These are phyloP conservation scores for Cynaeus angustus DNA, from an alignment of 2,888 invertebrate genomes.

Conservation along the genomic window DNA sequence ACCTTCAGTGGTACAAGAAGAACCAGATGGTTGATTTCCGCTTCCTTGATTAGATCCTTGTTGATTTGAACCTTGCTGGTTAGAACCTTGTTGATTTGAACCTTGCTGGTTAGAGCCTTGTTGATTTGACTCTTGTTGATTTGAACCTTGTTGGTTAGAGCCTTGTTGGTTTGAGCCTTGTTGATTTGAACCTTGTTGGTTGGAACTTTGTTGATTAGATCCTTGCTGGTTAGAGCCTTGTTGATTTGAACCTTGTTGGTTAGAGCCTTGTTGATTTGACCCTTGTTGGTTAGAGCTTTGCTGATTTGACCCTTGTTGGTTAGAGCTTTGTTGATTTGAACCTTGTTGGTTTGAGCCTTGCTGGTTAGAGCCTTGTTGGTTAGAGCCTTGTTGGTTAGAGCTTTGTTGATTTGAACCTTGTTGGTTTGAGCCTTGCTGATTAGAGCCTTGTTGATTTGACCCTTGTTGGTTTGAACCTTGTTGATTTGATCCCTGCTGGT, in stretches of 20 bases:
- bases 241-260: conserved; percentile 28
- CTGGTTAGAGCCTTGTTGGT: conserved; percentile 33
- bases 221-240: conserved; percentile 43
- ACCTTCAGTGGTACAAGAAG: conserved; percentile 74
- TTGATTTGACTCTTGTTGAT: conserved; percentile 46
- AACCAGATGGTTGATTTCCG: conserved; percentile 16
- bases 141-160: conserved; percentile 40
- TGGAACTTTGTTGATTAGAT: conserved; percentile 35
- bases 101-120: conserved; percentile 50
- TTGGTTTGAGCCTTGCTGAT: conserved; percentile 51
- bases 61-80: conserved; percentile 47
- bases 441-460: conserved; percentile 16
- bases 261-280: conserved; percentile 24
- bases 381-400: conserved; percentile 46
- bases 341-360: conserved; percentile 36
- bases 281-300: conserved; percentile 31
- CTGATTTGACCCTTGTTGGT: conserved; percentile 35
- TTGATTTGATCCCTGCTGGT: conserved; percentile 51
- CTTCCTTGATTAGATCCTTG: conserved; percentile 51
- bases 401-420: conserved; percentile 53
- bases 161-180: conserved; percentile 49
- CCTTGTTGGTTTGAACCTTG: conserved; percentile 47
- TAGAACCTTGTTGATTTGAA: conserved; percentile 34
- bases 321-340: conserved; percentile 37
- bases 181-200: conserved; percentile 50